These are phyloP conservation scores for Coregonus suidteri DNA, from an alignment of 2,797 vertebrate genomes.

Conservation along the genomic window DNA sequence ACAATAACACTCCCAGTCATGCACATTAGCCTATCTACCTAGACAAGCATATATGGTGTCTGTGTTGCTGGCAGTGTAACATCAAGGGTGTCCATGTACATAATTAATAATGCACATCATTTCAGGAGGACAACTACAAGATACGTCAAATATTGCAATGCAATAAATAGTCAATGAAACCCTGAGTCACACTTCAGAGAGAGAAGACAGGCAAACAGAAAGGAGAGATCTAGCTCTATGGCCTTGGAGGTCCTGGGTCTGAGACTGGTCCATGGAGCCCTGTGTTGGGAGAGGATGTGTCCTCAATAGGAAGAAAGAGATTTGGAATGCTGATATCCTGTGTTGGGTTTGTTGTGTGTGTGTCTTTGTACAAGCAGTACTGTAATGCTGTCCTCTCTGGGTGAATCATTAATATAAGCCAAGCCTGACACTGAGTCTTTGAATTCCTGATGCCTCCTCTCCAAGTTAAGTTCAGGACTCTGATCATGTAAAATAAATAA, in stretches of 20 bases:
- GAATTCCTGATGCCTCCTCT: slow-evolving; percentile 84
- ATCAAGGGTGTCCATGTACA: slow-evolving; percentile 74
- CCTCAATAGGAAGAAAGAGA: slow-evolving; percentile 80
- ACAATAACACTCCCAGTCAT: slow-evolving; percentile 79
- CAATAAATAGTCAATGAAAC: slow-evolving; percentile 83
- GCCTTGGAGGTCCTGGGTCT: slow-evolving; percentile 86
- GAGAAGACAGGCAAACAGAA: slow-evolving; percentile 74
- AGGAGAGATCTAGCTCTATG: slow-evolving; percentile 67
- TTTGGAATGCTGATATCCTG: slow-evolving; percentile 75
- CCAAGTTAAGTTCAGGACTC: slow-evolving; percentile 82
- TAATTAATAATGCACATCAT: slow-evolving; percentile 72
- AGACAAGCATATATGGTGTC: slow-evolving; percentile 84
- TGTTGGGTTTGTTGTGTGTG: slow-evolving; percentile 64
- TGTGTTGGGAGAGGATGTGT: slow-evolving; percentile 73
- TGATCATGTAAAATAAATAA: slow-evolving; percentile 53
- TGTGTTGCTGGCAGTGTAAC: slow-evolving; percentile 85
- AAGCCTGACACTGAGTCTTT: slow-evolving; percentile 85
- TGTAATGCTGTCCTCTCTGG: slow-evolving; percentile 85
- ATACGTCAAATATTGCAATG: slow-evolving; percentile 85
- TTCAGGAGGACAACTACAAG: slow-evolving; percentile 74
- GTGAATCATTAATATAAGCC: slow-evolving; percentile 72
- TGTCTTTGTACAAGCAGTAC: slow-evolving; percentile 75
- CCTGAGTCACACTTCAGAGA: slow-evolving; percentile 96
- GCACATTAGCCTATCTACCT: slow-evolving; percentile 69
- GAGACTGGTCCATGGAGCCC: slow-evolving; percentile 88